Percentiles rank a stretch among this genome's conserved stretches.
These are phyloP conservation scores for Salticus scenicus DNA, from an alignment of 2,888 invertebrate genomes.

Conservation along the genomic window DNA sequence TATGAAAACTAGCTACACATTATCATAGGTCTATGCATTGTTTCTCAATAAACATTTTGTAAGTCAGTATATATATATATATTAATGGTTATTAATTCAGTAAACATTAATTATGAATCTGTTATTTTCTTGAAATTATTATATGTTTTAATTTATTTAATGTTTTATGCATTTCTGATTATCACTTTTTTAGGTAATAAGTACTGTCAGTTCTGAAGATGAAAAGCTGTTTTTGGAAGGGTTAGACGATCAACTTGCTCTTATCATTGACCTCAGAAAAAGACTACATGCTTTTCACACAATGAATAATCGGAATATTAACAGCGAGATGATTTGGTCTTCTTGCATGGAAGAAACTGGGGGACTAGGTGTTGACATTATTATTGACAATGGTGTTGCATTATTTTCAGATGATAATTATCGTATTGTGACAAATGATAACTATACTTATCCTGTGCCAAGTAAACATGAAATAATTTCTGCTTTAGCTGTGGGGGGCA, in stretches of 20 bases:
- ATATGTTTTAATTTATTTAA: no score
- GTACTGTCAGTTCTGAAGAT: slow-evolving; percentile 76
- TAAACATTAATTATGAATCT: no score
- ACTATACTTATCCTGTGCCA: slow-evolving; percentile 74
- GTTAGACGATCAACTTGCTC: slow-evolving; percentile 74
- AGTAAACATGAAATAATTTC: slow-evolving; percentile 77
- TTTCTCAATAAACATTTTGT: no score
- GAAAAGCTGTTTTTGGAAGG: slow-evolving; percentile 76
- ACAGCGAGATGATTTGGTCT: slow-evolving; percentile 71
- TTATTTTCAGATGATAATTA: slow-evolving; percentile 75
- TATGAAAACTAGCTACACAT: no score
- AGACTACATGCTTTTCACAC: slow-evolving; percentile 68
- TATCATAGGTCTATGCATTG: no score
- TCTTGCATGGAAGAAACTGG: slow-evolving; percentile 77
- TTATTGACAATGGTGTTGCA: slow-evolving; percentile 77
- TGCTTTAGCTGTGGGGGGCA: slow-evolving; percentile 77
- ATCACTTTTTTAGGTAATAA: slow-evolving; percentile 74
- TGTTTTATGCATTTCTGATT: no score
- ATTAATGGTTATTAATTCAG: no score
- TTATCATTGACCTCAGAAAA: slow-evolving; percentile 75
- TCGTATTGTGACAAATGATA: slow-evolving; percentile 73
- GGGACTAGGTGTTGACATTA: slow-evolving; percentile 77
- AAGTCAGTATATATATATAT: no score
- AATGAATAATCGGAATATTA: slow-evolving; percentile 45
- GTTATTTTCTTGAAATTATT: no score